Evolutionary conservation across 2,797 vertebrate genomes (phyloP).

Genomic region (Pogonophryne albipinna): DNA sequence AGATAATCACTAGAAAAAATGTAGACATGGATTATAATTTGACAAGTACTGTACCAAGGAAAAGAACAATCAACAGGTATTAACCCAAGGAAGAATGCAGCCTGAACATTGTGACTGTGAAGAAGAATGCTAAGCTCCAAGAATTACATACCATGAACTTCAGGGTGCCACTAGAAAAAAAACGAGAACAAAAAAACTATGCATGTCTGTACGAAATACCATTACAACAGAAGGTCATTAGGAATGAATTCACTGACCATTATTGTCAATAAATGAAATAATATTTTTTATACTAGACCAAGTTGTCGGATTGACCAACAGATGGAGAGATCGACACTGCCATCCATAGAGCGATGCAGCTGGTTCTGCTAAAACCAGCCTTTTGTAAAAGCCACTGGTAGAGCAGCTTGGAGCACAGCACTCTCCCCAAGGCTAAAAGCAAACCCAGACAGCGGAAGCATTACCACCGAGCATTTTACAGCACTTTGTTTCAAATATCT

Average conservation of each 20-base stretch:
- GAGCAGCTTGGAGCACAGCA: conserved; percentile 42
- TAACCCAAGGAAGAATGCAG: no score
- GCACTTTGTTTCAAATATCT: conserved; percentile 81
- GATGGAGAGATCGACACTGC: conserved; percentile 1
- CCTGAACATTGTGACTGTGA: no score
- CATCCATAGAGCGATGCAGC: conserved; percentile 14
- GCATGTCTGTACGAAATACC: no score
- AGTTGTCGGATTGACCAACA: not conserved
- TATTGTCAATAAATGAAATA: no score
- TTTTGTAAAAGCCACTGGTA: conserved; percentile 35
- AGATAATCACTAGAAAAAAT: conserved; percentile 15
- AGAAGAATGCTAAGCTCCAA: no score
- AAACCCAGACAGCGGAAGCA: conserved; percentile 70
- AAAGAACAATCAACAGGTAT: conserved; percentile 1
- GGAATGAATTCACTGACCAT: not conserved
- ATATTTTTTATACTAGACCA: not conserved
- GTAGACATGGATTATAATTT: not conserved
- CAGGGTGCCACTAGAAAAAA: no score
- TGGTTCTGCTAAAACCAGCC: conserved; percentile 27
- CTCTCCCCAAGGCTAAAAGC: conserved; percentile 68
- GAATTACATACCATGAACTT: no score
- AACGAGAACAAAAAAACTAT: no score
- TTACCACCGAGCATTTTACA: conserved; percentile 75
- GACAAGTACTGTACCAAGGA: not conserved
- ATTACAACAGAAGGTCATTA: not conserved